phyloP scores from a whole-genome alignment of 2,888 invertebrate species.

The Conus canariensis region DNA sequence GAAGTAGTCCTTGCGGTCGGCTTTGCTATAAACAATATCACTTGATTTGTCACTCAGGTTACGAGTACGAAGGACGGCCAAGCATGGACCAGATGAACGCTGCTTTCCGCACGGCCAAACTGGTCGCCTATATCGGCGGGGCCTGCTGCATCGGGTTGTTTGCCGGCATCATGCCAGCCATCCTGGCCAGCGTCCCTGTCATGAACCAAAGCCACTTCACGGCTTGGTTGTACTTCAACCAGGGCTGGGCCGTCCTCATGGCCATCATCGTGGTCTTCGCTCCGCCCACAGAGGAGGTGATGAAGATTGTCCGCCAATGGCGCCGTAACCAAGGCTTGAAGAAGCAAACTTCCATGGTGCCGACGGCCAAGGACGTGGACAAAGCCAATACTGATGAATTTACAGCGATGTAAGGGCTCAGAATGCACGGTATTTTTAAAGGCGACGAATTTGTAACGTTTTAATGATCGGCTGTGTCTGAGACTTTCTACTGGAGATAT shows the following conservation, averaged over 20 bases:
- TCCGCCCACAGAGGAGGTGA: conserved; percentile 70
- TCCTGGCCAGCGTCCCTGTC: conserved; percentile 69
- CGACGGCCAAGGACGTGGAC: conserved; percentile 52
- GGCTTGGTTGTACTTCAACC: conserved; percentile 65
- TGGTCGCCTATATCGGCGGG: conserved; percentile 69
- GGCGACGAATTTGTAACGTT: too few relatives aligned
- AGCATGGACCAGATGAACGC: conserved; percentile 69
- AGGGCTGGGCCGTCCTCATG: conserved; percentile 71
- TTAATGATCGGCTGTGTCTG: too few relatives aligned
- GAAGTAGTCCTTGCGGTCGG: too few relatives aligned
- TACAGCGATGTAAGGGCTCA: too few relatives aligned
- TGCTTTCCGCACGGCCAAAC: conserved; percentile 66
- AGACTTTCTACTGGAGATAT: too few relatives aligned
- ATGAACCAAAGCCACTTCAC: conserved; percentile 67
- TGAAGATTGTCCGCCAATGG: conserved; percentile 67
- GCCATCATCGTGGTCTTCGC: conserved; percentile 70
- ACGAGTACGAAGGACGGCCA: conserved; percentile 67
- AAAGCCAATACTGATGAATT: neutral
- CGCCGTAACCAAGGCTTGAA: conserved; percentile 55
- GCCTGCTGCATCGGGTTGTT: conserved; percentile 63
- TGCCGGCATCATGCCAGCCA: conserved; percentile 66
- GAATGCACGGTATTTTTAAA: too few relatives aligned
- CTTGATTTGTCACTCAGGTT: conserved; percentile 47
- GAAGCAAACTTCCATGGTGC: neutral
- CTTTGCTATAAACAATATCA: too few relatives aligned